These are phyloP conservation scores for Euura lappo DNA, from an alignment of 1,140 invertebrate species.

Conservation along the genomic window DNA sequence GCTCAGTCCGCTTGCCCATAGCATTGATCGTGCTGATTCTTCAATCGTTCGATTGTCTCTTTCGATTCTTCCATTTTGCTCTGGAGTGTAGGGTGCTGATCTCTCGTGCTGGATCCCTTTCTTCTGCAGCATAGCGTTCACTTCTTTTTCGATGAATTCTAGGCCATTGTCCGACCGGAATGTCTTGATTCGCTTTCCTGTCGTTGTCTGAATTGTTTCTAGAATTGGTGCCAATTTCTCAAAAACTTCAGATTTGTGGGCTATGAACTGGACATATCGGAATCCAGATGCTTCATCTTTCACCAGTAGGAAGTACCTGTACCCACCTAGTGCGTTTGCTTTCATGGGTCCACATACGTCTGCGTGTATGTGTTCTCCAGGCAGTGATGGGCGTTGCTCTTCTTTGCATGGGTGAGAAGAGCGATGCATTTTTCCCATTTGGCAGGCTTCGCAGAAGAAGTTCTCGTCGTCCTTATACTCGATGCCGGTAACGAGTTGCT, in stretches of 20 bases:
- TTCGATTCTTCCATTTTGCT: slow-evolving; percentile 51
- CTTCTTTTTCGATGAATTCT: slow-evolving; percentile 14
- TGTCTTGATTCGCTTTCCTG: slow-evolving; percentile 26
- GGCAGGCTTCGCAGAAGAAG: too few species aligned
- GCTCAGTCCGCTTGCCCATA: slow-evolving; percentile 40
- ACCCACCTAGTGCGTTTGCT: slow-evolving; percentile 44
- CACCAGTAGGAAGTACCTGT: slow-evolving; percentile 42
- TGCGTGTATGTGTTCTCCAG: slow-evolving; percentile 39
- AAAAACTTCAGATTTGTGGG: slow-evolving; percentile 12
- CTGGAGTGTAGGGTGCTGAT: slow-evolving; percentile 42
- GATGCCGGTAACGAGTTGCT: slow-evolving; percentile 21
- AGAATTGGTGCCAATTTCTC: slow-evolving; percentile 11
- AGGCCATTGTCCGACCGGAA: slow-evolving; percentile 26
- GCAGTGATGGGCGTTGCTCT: slow-evolving; percentile 38
- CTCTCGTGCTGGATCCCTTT: slow-evolving; percentile 19
- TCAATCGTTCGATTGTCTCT: slow-evolving; percentile 48
- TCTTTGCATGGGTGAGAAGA: slow-evolving; percentile 38
- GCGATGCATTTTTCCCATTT: too few species aligned
- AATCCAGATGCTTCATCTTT: slow-evolving; percentile 23
- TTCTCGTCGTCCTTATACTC: slow-evolving; percentile 39
- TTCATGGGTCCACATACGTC: too few species aligned
- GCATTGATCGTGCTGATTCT: slow-evolving; percentile 48
- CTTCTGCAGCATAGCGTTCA: slow-evolving; percentile 4
- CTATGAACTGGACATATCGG: slow-evolving; percentile 9
- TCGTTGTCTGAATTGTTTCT: slow-evolving; percentile 39